Conservation (phyloP, 2,888 invertebrate species). For the Macropis europaea region DNA sequence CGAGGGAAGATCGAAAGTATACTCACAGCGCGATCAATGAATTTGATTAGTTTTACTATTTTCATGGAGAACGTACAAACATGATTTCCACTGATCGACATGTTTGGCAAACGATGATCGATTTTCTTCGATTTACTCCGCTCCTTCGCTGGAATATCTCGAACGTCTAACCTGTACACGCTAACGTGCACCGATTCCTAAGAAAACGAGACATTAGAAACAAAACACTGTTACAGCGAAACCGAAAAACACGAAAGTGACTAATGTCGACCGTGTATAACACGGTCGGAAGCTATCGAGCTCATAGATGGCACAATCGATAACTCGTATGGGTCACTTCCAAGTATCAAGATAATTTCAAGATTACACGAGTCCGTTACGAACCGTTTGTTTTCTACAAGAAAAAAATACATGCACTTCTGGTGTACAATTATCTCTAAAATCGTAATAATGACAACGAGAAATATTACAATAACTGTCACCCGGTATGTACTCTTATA, state of each 20-base stretch:
- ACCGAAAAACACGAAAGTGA: constrained; percentile 49
- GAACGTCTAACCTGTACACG: constrained; percentile 39
- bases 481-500: too few species aligned
- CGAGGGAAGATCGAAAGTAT: too few species aligned
- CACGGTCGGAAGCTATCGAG: constrained; percentile 16
- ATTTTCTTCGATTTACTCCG: constrained; percentile 1
- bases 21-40: constrained; percentile 29
- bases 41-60: constrained; percentile 34
- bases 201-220: constrained; percentile 49
- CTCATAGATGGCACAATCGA: constrained; percentile 53
- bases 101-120: constrained; percentile 17
- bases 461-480: too few species aligned
- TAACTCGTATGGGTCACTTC: constrained; percentile 15
- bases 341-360: background rate
- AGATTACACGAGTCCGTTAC: too few species aligned
- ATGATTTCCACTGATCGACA: constrained; percentile 27
- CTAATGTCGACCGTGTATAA: constrained; percentile 40
- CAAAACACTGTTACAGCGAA: constrained; percentile 47
- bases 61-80: constrained; percentile 37
- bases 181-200: constrained; percentile 10
- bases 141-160: background rate
- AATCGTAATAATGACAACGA: too few species aligned
- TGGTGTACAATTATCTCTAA: too few species aligned
- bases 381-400: background rate
- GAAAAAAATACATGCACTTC: too few species aligned